Percentiles rank a stretch among this genome's conserved stretches.
phyloP scores from a whole-genome alignment of 2,113 vertebrate genomes.

The Drymodes brunneopygia region DNA sequence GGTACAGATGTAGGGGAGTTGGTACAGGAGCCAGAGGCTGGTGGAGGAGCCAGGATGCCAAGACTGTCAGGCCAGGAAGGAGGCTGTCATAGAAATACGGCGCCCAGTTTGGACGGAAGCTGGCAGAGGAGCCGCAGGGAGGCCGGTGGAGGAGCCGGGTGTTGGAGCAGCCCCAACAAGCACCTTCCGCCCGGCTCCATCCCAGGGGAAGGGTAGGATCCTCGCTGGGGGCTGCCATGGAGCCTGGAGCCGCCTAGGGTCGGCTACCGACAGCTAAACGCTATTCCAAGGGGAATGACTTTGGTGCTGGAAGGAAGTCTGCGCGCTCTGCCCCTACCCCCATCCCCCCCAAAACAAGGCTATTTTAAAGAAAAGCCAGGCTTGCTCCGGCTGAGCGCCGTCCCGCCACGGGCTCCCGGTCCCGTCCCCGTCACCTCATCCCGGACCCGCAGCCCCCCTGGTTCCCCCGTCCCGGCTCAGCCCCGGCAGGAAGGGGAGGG shows the following conservation, averaged over 20 bases:
- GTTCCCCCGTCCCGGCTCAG: neutral
- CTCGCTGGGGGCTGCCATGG: neutral
- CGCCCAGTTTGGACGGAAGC: neutral
- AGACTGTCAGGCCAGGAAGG: neutral
- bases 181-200: rapidly evolving
- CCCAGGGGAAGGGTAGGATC: neutral
- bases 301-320: rapidly evolving
- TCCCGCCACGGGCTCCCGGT: no score
- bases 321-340: rapidly evolving
- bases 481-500: slow-evolving; percentile 72
- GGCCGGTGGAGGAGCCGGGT: neutral
- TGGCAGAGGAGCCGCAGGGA: neutral
- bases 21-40: neutral
- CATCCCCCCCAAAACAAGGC: rapidly evolving
- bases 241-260: no score
- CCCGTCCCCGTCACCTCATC: no score
- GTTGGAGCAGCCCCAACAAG: no score
- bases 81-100: neutral
- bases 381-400: no score
- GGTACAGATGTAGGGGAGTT: neutral
- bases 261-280: rapidly evolving
- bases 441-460: no score
- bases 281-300: no score
- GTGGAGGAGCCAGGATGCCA: no score
- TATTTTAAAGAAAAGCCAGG: neutral